Conservation (phyloP, 92 coral and sea anemone genomes). For the Bergia puertoricense region DNA sequence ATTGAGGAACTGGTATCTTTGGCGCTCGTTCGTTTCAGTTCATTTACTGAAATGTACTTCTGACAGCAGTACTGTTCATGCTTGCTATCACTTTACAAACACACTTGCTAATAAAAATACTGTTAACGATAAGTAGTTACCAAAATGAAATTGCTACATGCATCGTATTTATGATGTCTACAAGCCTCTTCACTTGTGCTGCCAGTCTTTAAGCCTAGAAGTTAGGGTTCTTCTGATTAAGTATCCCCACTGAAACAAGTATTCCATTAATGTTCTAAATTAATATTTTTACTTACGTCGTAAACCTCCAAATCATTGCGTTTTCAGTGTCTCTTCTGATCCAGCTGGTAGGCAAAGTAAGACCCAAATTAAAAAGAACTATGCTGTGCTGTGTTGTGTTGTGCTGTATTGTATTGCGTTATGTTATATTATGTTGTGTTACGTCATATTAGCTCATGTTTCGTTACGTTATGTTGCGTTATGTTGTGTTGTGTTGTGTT, state of each 20-base stretch:
- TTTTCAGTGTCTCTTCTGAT: constrained; percentile 39
- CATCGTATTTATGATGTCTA: too few species aligned
- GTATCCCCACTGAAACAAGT: not conserved
- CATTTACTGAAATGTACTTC: too few species aligned
- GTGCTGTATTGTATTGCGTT: not conserved
- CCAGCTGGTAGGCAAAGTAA: constrained; percentile 30
- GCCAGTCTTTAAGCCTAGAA: too few species aligned
- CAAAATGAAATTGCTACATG: too few species aligned
- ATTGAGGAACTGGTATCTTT: too few species aligned
- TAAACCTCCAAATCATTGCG: constrained; percentile 48
- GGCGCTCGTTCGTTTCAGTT: too few species aligned
- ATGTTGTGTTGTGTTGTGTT: not conserved
- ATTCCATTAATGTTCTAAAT: not conserved
- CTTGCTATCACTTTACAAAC: too few species aligned
- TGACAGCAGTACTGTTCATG: too few species aligned
- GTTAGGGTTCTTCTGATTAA: not conserved
- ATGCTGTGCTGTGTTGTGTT: not conserved
- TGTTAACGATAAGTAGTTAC: too few species aligned
- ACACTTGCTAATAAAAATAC: too few species aligned
- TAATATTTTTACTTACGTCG: constrained; percentile 38
- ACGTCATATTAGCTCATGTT: not conserved
- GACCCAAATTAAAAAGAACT: not conserved
- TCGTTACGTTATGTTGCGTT: not conserved
- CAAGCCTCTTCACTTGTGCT: too few species aligned
- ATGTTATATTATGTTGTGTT: not conserved